Percentiles rank a stretch among this genome's conserved stretches.
Conservation (phyloP, 1,140 invertebrate genomes). For the Papilio dardanus region DNA sequence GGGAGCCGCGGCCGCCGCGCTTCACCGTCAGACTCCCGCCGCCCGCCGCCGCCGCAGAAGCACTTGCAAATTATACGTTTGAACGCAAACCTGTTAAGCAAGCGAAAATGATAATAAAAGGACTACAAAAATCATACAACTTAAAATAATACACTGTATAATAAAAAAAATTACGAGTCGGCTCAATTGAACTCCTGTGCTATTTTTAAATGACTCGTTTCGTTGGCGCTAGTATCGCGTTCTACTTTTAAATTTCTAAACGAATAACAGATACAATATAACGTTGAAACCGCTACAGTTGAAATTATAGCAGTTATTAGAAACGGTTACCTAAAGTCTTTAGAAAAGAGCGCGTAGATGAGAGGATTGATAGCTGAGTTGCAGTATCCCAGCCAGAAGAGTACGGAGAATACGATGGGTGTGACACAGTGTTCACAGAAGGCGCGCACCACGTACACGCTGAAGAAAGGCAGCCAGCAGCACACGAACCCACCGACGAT, state of each 20-base stretch:
- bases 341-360: conserved; percentile 96
- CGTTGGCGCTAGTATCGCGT: neutral
- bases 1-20: conserved; percentile 50
- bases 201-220: no score
- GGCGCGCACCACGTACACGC: conserved; percentile 93
- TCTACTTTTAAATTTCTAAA: neutral
- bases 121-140: no score
- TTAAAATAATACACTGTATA: no score
- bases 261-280: neutral
- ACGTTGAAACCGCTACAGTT: neutral
- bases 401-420: conserved; percentile 92
- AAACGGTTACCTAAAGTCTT: conserved; percentile 89
- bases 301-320: neutral
- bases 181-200: no score
- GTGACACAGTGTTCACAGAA: conserved; percentile 92
- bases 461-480: conserved; percentile 98
- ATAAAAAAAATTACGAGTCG: no score
- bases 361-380: conserved; percentile 97
- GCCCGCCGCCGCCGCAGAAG: conserved; percentile 83
- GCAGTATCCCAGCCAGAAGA: conserved; percentile 98
- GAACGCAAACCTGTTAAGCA: conserved; percentile 88
- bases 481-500: conserved; percentile 97
- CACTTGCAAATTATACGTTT: conserved; percentile 94
- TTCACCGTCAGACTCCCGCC: conserved; percentile 63
- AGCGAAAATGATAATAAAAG: neutral